These are phyloP conservation scores for Sparus aurata DNA, from an alignment of 2,797 vertebrate genomes.

Conservation along the genomic window DNA sequence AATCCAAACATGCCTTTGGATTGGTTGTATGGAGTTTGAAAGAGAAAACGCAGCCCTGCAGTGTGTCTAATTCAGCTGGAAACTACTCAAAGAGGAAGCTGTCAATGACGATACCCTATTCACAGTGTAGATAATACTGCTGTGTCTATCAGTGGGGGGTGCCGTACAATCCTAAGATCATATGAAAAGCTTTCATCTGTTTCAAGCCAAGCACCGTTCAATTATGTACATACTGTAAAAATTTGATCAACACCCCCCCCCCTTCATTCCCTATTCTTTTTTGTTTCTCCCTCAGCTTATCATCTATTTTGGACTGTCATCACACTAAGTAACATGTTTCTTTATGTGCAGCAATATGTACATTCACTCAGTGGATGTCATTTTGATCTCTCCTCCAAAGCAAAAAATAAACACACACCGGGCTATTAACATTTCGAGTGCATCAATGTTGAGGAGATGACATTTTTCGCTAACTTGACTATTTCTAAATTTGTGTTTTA, in stretches of 20 bases:
- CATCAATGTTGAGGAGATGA: constrained; percentile 27
- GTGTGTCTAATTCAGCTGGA: constrained; percentile 20
- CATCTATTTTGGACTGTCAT: constrained; percentile 40
- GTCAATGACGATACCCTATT: constrained; percentile 42
- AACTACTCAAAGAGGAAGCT: constrained; percentile 35
- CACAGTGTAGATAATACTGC: constrained; percentile 42
- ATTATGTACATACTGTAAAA: constrained; percentile 38
- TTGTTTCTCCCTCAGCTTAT: constrained; percentile 35
- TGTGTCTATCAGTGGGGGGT: constrained; percentile 24
- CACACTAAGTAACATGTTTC: not conserved
- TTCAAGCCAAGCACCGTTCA: constrained; percentile 26
- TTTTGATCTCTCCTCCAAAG: constrained; percentile 28
- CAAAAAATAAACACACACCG: constrained; percentile 22
- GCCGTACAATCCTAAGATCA: constrained; percentile 2
- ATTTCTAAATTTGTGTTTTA: constrained; percentile 35
- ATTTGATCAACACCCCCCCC: constrained; percentile 14
- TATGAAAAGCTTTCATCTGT: constrained; percentile 4
- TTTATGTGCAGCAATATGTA: not conserved
- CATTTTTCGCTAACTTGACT: constrained; percentile 23
- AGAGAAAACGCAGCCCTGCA: not conserved
- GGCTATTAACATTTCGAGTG: constrained; percentile 18
- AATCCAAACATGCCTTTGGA: constrained; percentile 14
- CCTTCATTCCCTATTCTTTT: constrained; percentile 26
- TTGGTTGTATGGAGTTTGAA: constrained; percentile 24
- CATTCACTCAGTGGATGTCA: constrained; percentile 8